phyloP scores from a whole-genome alignment of 30 jellyfish, hydroid and myxozoan genomes.

The Pelagia noctiluca region DNA sequence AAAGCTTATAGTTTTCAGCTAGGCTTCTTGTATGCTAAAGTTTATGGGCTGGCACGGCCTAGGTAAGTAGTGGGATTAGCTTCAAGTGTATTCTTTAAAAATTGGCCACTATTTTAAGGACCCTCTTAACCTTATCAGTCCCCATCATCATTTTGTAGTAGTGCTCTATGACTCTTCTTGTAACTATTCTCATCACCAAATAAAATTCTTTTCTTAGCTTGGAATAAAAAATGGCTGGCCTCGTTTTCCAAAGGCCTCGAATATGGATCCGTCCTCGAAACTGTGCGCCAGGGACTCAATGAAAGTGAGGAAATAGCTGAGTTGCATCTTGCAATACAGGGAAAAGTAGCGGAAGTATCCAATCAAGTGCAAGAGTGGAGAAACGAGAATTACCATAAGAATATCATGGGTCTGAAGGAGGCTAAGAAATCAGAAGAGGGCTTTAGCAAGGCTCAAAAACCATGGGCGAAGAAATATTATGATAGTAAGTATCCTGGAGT shows the following conservation, averaged over 20 bases:
- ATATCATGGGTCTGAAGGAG: conserved; percentile 78
- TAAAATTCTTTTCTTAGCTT: conserved; percentile 31
- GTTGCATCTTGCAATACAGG: conserved; percentile 69
- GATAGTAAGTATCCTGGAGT: conserved; percentile 81
- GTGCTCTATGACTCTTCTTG: neutral
- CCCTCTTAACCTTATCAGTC: neutral
- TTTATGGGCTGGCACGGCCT: too few species aligned
- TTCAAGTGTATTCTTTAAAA: too few species aligned
- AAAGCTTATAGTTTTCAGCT: too few species aligned
- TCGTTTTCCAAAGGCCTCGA: conserved; percentile 72
- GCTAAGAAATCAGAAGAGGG: conserved; percentile 89
- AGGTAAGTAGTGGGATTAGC: too few species aligned
- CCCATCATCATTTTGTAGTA: neutral
- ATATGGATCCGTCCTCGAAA: conserved; percentile 63
- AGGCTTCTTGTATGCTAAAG: too few species aligned
- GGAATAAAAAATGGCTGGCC: conserved; percentile 86
- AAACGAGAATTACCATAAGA: conserved; percentile 63
- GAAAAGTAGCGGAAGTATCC: conserved; percentile 63
- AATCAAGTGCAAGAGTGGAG: conserved; percentile 60
- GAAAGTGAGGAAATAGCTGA: conserved; percentile 84
- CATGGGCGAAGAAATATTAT: conserved; percentile 81
- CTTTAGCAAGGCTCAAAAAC: conserved; percentile 84
- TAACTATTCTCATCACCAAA: neutral
- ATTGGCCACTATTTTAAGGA: too few species aligned
- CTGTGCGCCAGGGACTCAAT: conserved; percentile 51